phyloP scores from a whole-genome alignment of 2,797 vertebrate species.

The Hozukius guyotensis region DNA sequence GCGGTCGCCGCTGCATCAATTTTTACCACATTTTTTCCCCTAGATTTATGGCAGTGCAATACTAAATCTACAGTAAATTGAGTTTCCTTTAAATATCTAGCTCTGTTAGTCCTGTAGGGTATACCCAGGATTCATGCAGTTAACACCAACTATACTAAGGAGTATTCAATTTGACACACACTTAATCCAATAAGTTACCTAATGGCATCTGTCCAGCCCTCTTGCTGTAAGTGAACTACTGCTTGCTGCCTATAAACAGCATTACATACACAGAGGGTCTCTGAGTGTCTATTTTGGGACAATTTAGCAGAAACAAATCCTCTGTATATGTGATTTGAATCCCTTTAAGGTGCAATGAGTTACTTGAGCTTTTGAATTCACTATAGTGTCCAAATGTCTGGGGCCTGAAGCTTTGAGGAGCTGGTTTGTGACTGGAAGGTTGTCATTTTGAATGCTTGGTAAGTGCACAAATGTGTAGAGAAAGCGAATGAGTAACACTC shows the following conservation, averaged over 20 bases:
- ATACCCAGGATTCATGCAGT: not conserved
- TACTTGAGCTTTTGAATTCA: not conserved
- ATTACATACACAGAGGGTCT: not conserved
- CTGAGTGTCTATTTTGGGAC: not conserved
- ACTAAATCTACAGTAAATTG: not conserved
- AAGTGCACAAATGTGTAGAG: conserved; percentile 10
- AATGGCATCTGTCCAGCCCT: conserved; percentile 13
- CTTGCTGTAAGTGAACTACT: conserved; percentile 5
- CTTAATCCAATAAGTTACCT: conserved; percentile 32
- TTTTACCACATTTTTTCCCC: not conserved
- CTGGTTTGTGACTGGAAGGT: not conserved
- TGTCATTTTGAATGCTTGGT: not conserved
- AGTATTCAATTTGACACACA: conserved; percentile 31
- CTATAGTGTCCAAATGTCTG: not conserved
- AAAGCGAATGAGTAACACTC: not conserved
- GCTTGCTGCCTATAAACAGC: conserved; percentile 4
- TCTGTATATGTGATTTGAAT: not conserved
- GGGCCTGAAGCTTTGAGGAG: not conserved
- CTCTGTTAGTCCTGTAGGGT: not conserved
- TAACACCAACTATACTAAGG: not conserved
- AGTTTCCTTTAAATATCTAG: not conserved
- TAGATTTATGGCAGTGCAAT: not conserved
- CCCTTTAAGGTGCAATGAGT: not conserved
- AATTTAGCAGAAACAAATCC: not conserved
- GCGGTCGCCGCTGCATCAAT: not conserved